Evolutionary conservation across 2,797 vertebrate genomes (phyloP), one percentile per base, ranked within the genome.

Genomic region (Amblyopsis hoosieri): DNA sequence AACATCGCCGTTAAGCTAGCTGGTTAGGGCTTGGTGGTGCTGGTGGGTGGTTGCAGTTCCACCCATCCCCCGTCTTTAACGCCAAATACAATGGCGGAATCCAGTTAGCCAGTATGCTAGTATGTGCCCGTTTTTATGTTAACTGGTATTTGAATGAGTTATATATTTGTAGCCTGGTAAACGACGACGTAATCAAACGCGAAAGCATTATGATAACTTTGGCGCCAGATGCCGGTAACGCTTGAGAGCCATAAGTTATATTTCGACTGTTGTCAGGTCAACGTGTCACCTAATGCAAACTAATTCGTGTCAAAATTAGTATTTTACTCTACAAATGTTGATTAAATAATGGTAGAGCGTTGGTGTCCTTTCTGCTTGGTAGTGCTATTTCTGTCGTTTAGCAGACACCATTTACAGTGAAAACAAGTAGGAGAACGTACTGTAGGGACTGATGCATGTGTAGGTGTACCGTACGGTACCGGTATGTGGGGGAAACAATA

Each of bases 11-110:
- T 54, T 66, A 63, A 76, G 68, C 73, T 74, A n/a, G 56, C 15
- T 14, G 69, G 52, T 54, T 50, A 50, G 76, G 68, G 76, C 73
- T 79, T n/a, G 71, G 56, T 67, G 72, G 33, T 67, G 75, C 67
- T 80, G 66, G 63, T 78, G 76, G 75, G 69, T 52, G 50, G 50
- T 52, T 78, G 83, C 82, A 85, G 76, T 68, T 80, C 80, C 85
- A 88, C 90, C 90, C 90, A 89, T 89, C 90, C 89, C 87, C 87
- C 89, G 87, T 89, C 84, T 80, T 80, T 80, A 85, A 61, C 70
- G 69, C 62, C 76, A 85, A 86, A 89, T 88, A 90, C 89, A 89
- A 91, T 90, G 86, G 88, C 84, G 86, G 84, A 86, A 83, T 79
- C 70, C 74, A 76, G 72, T 68, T 64, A 70, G 76, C 71, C 23